Conservation (phyloP, 92 coral and sea anemone species). For the Paramuricea clavata region DNA sequence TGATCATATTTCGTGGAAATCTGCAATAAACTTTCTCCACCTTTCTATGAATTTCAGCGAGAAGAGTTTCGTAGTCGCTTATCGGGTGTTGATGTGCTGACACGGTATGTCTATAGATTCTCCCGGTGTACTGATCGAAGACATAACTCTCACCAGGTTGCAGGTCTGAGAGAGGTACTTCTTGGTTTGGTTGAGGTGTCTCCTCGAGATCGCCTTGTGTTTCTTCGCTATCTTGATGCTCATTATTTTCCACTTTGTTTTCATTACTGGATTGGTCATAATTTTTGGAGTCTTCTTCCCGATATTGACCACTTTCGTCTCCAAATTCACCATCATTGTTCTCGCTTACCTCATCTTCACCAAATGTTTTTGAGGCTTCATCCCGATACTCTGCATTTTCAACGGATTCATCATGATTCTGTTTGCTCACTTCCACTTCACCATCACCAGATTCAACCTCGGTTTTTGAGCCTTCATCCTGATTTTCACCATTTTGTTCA, state of each 20-base stretch:
- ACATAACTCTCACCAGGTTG: slow-evolving; percentile 9
- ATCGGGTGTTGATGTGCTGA: slow-evolving; percentile 30
- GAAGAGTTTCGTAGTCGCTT: background rate
- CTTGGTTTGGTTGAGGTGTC: background rate
- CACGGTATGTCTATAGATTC: background rate
- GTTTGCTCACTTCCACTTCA: background rate
- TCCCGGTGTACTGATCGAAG: background rate
- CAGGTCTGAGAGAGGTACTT: background rate
- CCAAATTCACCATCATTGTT: background rate
- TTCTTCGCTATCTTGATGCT: background rate
- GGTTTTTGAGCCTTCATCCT: background rate
- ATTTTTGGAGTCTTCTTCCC: background rate
- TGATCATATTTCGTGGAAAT: slow-evolving; percentile 17
- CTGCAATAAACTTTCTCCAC: slow-evolving; percentile 6
- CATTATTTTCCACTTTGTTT: background rate
- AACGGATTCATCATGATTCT: background rate
- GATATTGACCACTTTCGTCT: background rate
- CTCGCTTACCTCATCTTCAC: background rate
- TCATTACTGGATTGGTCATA: background rate
- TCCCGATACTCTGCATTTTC: background rate
- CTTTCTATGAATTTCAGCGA: background rate
- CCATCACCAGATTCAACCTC: background rate
- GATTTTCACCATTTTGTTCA: background rate
- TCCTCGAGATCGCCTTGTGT: background rate
- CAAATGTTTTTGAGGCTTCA: background rate